Evolutionary conservation across 2,797 vertebrate genomes (phyloP).

Genomic region (Falco berigora): DNA sequence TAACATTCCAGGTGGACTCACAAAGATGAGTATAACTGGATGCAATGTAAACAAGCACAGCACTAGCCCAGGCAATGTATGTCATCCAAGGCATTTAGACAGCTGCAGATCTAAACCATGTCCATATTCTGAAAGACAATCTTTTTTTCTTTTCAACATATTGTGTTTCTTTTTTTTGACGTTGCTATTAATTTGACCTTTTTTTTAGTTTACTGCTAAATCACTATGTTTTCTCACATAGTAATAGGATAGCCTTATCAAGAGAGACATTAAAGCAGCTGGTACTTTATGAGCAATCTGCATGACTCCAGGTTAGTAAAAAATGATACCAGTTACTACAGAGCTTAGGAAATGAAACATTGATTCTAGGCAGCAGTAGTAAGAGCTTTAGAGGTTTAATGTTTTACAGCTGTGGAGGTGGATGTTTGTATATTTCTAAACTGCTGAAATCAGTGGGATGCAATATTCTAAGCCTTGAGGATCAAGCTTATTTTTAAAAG

Average conservation of each 20-base stretch:
- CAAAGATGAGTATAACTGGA: not conserved
- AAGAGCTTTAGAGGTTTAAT: slow-evolving; percentile 20
- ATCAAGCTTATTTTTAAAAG: slow-evolving; percentile 1
- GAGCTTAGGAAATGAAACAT: slow-evolving; percentile 3
- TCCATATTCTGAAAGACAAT: not conserved
- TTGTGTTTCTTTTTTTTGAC: not conserved
- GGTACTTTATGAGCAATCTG: not conserved
- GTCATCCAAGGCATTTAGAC: not conserved
- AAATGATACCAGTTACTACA: not conserved
- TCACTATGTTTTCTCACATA: not conserved
- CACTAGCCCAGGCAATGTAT: too few species aligned
- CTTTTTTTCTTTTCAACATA: not conserved
- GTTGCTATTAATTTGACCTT: not conserved
- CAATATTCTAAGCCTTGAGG: not conserved
- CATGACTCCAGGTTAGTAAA: not conserved
- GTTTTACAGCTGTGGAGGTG: not conserved
- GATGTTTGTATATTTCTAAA: not conserved
- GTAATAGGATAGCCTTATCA: not conserved
- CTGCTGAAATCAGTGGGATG: not conserved
- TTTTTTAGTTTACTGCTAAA: not conserved
- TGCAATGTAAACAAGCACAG: not conserved
- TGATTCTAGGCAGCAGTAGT: not conserved
- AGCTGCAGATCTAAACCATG: not conserved
- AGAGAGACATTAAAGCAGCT: not conserved
- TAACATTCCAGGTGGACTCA: not conserved